A percentile compares a stretch with the other conserved stretches of the same genome.
phyloP scores from a whole-genome alignment of 2,888 invertebrate species.

The Adela reaumurella region DNA sequence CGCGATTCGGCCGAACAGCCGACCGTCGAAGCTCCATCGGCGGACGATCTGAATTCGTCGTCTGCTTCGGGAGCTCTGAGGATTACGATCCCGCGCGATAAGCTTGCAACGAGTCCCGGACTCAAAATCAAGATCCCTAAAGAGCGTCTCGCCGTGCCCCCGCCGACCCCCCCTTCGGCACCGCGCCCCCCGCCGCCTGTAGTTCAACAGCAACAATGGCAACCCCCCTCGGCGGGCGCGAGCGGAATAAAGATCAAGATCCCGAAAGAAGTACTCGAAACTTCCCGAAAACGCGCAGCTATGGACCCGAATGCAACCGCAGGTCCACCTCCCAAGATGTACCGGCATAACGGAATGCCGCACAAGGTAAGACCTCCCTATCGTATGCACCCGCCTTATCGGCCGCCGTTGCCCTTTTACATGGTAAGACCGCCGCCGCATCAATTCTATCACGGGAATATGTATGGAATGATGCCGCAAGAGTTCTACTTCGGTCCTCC shows the following conservation, averaged over 20 bases:
- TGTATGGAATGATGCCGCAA: constrained; percentile 1
- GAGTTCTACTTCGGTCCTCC: constrained; percentile 19
- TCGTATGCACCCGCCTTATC: constrained; percentile 23
- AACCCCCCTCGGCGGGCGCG: constrained; percentile 20
- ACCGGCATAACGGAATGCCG: constrained; percentile 36
- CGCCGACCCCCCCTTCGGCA: constrained; percentile 27
- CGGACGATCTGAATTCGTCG: no score
- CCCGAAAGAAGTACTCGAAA: constrained; percentile 68
- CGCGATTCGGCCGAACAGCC: constrained; percentile 20
- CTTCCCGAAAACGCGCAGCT: constrained; percentile 31
- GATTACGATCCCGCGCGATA: constrained; percentile 46
- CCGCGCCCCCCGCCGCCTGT: constrained; percentile 10
- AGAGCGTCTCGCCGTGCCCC: constrained; percentile 62
- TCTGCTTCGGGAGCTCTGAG: constrained; percentile 27
- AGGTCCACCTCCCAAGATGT: constrained; percentile 30
- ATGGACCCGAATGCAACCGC: constrained; percentile 17
- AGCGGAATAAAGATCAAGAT: constrained; percentile 74
- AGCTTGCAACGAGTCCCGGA: constrained; percentile 43
- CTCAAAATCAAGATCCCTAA: constrained; percentile 81
- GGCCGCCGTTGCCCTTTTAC: constrained; percentile 32
- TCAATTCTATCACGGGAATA: constrained; percentile 6
- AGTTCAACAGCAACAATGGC: constrained; percentile 13
- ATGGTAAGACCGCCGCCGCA: constrained; percentile 43
- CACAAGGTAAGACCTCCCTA: constrained; percentile 42
- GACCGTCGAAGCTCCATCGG: constrained; percentile 8